Base-by-base conservation (phyloP, 53 echinoderm and acorn worm species). In the Patiria pectinifera region DNA sequence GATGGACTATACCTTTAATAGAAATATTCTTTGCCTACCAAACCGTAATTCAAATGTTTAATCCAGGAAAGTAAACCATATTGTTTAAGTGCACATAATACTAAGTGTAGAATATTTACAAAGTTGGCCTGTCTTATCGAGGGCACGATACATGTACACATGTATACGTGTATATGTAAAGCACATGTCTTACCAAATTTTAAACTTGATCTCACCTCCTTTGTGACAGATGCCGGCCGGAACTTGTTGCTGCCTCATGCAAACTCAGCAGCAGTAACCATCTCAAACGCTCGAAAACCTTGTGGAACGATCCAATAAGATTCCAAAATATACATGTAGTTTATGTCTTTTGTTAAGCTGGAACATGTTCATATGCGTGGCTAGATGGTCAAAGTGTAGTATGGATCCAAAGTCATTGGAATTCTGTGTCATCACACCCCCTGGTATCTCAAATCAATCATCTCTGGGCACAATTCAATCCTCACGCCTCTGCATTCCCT, bases 391-490 rank as follows among this genome's bases (percentile, higher is more conserved):
- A 66, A 11, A 66, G 24, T 74, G 74, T 74, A 2, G 19, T 74
- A 74, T 74, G 22, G 74, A 6, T 74, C 23, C 24, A 74, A 74
- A 74, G 24, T 74, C 19, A 74, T 74, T 74, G 74, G 74, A 74
- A 74, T 74, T 74, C 74, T 74, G 10, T 74, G 74, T 23, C 22
- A 24, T 74, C 9, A n/a, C 15, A 22, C 53, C 10, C 80, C 45
- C 24, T 79, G 16, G 45, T 25, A 46, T 11, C 45, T 83, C 60
- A 59, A 14, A 83, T 83, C 83, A 83, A 59, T 83, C 83, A 83
- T 83, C 83, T 6, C 60, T 19, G 4, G 6, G 46, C 24, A 79
- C 88, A 88, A 88, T 88, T 88, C 76, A 88, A 78, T 78, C 60
- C 77, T 48, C 76, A 59, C 76, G 2, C 85, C 8, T 35, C 14